Base-by-base conservation (phyloP, 2,888 invertebrate species). In the Epistrophe eligans region DNA sequence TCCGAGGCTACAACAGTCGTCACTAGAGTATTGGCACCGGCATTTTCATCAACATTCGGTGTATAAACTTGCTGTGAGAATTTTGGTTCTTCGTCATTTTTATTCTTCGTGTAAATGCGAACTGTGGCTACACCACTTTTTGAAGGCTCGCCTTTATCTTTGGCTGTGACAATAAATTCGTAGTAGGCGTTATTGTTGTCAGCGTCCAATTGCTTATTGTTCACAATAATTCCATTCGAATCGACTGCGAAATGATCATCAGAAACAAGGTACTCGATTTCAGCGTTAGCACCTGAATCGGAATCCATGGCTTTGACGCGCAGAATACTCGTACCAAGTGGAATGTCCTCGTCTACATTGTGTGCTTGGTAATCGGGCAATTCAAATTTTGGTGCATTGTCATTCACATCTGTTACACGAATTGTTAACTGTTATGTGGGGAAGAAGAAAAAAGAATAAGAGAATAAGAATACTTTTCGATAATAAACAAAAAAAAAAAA, bases 1-100 rank as follows among this genome's bases (percentile, higher is more conserved):
- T 99, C 99, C 8, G 98, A 98, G 1, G 99, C 99, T 3, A 99
- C 98, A 0, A 99, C 98, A 0, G 99, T 99, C 9, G 99, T 99
- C 0, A 99, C 98, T 60, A 99, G 94, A 7, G 99, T 98, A 91
- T 98, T 98, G 0, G 98, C 97, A 0, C 98, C 98, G 11, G 98
- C 98, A 92, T 98, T 98, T 93, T 98, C 98, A 91, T 98, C 98
- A 0, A 98, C 98, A 93, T 98, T 98, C 0, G 98, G 98, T 2
- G 98, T 98, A 93, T 98, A 98, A 4, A 98, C 98, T 94, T 98
- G 98, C 91, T 98, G 98, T 0, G 98, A 98, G 92, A 98, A 98
- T 92, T 98, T 98, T 0, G 99, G 99, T 91, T 98, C 97, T 93
- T 99, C 99, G 91, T 99, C 99, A 93, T 99, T 99, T 93, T 98